Evolutionary conservation across 2,113 vertebrate genomes (phyloP).

Genomic region (Catharus fuscescens): DNA sequence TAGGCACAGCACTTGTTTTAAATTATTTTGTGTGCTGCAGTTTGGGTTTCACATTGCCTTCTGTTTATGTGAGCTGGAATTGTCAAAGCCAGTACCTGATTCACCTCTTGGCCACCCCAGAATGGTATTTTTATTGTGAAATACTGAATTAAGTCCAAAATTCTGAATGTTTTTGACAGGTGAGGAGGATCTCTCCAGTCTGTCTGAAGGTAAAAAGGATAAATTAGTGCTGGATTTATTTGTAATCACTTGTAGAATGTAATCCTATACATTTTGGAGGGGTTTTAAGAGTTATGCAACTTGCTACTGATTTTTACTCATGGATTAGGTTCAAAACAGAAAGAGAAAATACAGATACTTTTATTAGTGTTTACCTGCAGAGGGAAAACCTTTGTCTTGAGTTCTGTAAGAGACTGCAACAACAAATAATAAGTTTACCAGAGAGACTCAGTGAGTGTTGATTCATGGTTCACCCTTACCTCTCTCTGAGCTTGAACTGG

Average conservation of each 20-base stretch:
- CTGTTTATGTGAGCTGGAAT: not conserved
- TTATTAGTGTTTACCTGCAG: not conserved
- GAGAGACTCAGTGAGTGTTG: not conserved
- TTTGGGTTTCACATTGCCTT: not conserved
- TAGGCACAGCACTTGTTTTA: not conserved
- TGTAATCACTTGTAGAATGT: not conserved
- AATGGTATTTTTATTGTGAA: not conserved
- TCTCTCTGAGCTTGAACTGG: conserved; percentile 4
- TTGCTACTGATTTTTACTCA: not conserved
- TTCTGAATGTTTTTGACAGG: not conserved
- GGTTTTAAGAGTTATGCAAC: not conserved
- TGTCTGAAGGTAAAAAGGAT: not conserved
- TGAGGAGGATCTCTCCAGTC: not conserved
- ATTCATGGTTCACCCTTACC: conserved; percentile 29
- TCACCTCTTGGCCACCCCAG: not conserved
- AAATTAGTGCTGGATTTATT: not conserved
- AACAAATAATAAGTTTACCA: conserved; percentile 29
- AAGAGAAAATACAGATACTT: not conserved
- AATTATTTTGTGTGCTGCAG: not conserved
- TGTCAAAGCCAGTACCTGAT: not conserved
- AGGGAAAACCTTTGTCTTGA: not conserved
- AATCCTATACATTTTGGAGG: not conserved
- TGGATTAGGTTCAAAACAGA: not conserved
- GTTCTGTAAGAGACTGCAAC: not conserved
- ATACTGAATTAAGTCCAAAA: not conserved